Base-by-base conservation (phyloP, 2,797 vertebrate species). In the Vipera latastei region DNA sequence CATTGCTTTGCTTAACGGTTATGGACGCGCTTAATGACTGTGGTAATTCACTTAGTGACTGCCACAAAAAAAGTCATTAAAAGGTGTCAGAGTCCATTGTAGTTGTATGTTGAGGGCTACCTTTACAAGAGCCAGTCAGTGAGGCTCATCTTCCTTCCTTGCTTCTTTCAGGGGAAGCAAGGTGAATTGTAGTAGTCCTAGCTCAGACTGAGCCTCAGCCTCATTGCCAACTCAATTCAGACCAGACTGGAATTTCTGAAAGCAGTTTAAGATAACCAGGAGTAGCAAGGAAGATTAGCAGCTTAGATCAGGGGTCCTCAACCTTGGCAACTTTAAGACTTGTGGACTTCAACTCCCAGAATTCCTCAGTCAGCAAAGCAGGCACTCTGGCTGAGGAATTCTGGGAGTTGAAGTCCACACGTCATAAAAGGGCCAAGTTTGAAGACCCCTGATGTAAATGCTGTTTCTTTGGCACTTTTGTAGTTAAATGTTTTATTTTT, bases 401-500 rank as follows among this genome's bases (percentile, higher is more conserved):
- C 56, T 57, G 4, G 56, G 56, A 57, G 56, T 57, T 57, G 16
- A 57, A 57, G 56, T 57, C 3, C 56, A 57, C 13, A 57, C 4
- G 14, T 57, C 56, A 16, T 57, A 57, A 57, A 59, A 59, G 1
- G 4, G 20, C 5, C 57, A 59, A 59, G 57, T 59, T 59, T 59
- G 57, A 18, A 59, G 51, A 53, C 8, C 2, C 51, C 51, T 53
- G 51, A 18, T 18, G 85, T 16, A 94, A 69, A 56, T 92, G 89
- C 92, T 3, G 8, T 92, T 96, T 93, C 14, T 92, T 26, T 57
- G 32, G 32, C 83, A 14, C 38, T 92, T 94, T 0, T 44, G 5
- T 32, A 55, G 53, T 48, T 28, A 57, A 6, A 11, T 2, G 13
- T 6, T 92, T 93, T n/a, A 51, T 18, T 86, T 55, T 73, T 93